Base-by-base conservation (phyloP, 2,113 vertebrate genomes). In the Zosterops lateralis region DNA sequence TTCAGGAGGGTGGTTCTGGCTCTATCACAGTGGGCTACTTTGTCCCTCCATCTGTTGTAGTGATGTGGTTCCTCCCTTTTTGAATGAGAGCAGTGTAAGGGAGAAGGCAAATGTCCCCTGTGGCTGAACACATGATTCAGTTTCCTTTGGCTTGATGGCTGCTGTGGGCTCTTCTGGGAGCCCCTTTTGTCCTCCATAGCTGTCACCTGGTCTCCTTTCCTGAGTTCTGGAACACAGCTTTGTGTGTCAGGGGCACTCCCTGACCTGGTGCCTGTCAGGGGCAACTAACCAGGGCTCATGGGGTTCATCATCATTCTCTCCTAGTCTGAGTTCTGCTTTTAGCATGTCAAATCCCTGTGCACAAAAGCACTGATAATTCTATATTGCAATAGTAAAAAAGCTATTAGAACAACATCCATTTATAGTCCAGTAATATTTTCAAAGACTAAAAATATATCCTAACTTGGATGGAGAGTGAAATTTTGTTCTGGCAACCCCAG, bases 381-480 rank as follows among this genome's bases (percentile, higher is more conserved):
- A 1, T 82, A 45, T 72, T 82, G 62, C 72, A 80, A 16, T 70
- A 73, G 86, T 93, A 77, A 84, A 71, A 84, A 68, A 79, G 3
- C 28, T 93, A 29, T 73, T 90, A 45, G 78, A 95, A 78, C n/a
- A 92, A 51, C 84, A 78, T 74, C 57, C 20, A 9, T 68, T 81
- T 83, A 78, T 84, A 93, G 61, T 34, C 9, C 61, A 56, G 72
- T 62, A 93, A 90, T 93, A 67, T 92, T 91, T 95, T 76, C 61
- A 62, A 94, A 42, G 58, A 80, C 94, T 97, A 94, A 97, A 97
- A 96, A 95, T 95, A 96, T 21, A 87, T 79, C 22, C 28, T 22
- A 56, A 70, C 90, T 96, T 96, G 84, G 87, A 84, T 2, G 4
- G 88, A 64, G 78, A 53, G 44, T 60, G 66, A 83, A 71, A 53